Evolutionary conservation across 2,797 vertebrate genomes (phyloP), one percentile per base, ranked within the genome.

Genomic region (Oreochromis mossambicus): DNA sequence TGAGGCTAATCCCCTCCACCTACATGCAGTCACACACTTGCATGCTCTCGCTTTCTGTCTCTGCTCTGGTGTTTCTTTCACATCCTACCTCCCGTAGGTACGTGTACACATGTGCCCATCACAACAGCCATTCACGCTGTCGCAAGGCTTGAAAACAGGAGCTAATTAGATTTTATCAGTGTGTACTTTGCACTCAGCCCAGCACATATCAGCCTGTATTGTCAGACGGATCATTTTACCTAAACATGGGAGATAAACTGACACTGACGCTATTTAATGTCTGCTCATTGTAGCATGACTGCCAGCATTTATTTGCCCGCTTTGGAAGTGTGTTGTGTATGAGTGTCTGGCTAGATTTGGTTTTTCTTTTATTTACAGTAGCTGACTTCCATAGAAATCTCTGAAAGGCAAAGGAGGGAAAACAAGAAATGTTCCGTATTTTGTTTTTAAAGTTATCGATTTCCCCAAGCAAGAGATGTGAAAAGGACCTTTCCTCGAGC

Each of bases 1-100:
- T 87, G 89, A 86, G 85, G 91, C 92, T 95, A 90, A 92, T 86
- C 93, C 94, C 91, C 91, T 92, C 90, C 91, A 91, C 91, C 87
- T 83, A 90, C 92, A 90, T 77, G 73, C 87, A 76, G 77, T 75
- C 88, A 58, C 81, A 89, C 79, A 85, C 80, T 79, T 81, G 79
- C 54, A 79, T 79, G 77, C 63, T 78, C 48, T 77, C 52, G 78
- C 78, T 77, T 55, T 48, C 41, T 24, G 79, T 78, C 63, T 84
- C 83, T 86, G 43, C 85, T 80, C 82, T 85, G 55, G 9, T 76
- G 56, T 82, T 87, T 84, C 55, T 78, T 52, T 83, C 52, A 61
- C 83, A 83, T 32, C 82, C 17, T 52, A 87, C 89, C 85, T 88
- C 83, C 88, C 14, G 54, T 83, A 91, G 91, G 85, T 87, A 86